Evolutionary conservation across 1,140 invertebrate genomes (phyloP).

Genomic region (Manduca sexta): DNA sequence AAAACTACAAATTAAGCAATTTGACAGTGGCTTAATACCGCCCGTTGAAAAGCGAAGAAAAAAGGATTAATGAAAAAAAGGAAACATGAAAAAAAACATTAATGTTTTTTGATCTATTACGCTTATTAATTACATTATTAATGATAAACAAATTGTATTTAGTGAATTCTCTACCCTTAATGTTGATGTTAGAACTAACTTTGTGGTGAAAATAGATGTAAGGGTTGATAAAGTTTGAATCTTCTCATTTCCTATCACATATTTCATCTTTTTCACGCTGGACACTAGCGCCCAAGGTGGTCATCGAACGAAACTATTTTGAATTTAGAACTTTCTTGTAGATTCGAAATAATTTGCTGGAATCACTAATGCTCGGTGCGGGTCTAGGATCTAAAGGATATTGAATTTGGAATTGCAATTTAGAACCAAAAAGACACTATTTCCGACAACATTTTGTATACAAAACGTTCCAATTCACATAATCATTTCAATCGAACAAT

Average conservation of each 20-base stretch:
- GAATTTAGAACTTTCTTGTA: too few species aligned
- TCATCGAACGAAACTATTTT: too few species aligned
- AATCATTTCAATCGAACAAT: too few species aligned
- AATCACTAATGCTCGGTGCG: too few species aligned
- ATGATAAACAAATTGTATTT: constrained; percentile 49
- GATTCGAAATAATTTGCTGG: too few species aligned
- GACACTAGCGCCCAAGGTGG: too few species aligned
- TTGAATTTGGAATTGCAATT: too few species aligned
- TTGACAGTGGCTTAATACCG: not conserved
- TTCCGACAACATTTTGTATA: too few species aligned
- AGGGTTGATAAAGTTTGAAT: not conserved
- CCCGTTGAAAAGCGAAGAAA: not conserved
- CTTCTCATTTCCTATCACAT: not conserved
- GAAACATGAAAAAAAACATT: constrained; percentile 47
- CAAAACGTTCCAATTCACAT: too few species aligned
- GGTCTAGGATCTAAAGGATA: too few species aligned
- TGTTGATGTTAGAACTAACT: constrained; percentile 51
- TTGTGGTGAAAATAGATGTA: constrained; percentile 21
- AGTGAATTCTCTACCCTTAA: constrained; percentile 59
- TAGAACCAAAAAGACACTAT: too few species aligned
- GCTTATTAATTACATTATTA: constrained; percentile 70
- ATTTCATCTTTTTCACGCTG: too few species aligned
- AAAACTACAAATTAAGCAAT: not conserved
- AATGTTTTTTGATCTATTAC: constrained; percentile 72
- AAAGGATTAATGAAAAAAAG: not conserved